A percentile compares a stretch with the other conserved stretches of the same genome.
Conservation (phyloP, 2,113 vertebrate genomes). For the Accipiter cooperii region DNA sequence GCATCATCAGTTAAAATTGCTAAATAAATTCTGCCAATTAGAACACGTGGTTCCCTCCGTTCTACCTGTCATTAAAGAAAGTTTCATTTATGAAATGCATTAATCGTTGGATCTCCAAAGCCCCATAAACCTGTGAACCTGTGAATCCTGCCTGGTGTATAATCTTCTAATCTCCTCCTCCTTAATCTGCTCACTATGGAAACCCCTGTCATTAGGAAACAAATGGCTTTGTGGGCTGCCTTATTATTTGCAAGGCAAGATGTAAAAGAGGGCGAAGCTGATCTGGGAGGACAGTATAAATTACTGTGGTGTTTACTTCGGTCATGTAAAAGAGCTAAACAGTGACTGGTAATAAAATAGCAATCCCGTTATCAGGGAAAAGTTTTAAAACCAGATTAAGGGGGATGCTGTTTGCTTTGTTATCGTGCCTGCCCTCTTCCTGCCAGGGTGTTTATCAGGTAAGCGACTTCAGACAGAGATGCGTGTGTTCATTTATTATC, state of each 20-base stretch:
- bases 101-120: constrained; percentile 54
- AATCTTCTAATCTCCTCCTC: constrained; percentile 60
- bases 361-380: constrained; percentile 58
- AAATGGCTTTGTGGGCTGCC: constrained; percentile 64
- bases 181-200: constrained; percentile 66
- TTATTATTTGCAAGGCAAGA: constrained; percentile 55
- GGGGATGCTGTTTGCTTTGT: constrained; percentile 19
- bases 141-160: constrained; percentile 56
- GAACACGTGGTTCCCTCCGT: neutral
- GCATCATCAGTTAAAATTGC: neutral
- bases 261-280: constrained; percentile 42
- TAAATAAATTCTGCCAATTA: constrained; percentile 35
- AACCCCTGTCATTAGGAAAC: constrained; percentile 64
- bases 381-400: constrained; percentile 47
- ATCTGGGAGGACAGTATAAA: constrained; percentile 46
- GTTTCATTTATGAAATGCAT: constrained; percentile 48
- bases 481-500: neutral
- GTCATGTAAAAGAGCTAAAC: constrained; percentile 47
- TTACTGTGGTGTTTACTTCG: constrained; percentile 32
- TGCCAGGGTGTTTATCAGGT: constrained; percentile 46
- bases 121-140: constrained; percentile 43
- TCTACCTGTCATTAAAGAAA: neutral
- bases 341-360: constrained; percentile 35
- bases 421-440: constrained; percentile 40
- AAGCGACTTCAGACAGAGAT: neutral